These are phyloP conservation scores for Balanococcus diminutus DNA, from an alignment of 2,888 invertebrate genomes.

Conservation along the genomic window DNA sequence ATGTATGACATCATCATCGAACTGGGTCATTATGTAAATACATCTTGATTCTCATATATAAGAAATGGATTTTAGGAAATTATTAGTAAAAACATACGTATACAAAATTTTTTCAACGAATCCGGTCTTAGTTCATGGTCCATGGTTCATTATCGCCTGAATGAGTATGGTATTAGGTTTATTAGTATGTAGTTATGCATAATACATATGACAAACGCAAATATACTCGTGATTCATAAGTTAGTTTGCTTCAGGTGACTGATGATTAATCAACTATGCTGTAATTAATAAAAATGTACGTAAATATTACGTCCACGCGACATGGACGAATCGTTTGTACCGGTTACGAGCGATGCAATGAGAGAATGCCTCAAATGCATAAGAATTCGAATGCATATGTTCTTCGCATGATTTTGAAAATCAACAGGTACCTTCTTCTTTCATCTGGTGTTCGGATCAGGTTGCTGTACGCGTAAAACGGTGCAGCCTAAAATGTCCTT, in stretches of 20 bases:
- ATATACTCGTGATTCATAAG: neutral
- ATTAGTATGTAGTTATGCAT: too few relatives aligned
- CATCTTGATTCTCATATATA: neutral
- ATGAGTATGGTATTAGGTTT: too few relatives aligned
- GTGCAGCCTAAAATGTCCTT: constrained; percentile 6
- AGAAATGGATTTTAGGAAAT: neutral
- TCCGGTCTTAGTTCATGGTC: too few relatives aligned
- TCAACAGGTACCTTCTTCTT: neutral
- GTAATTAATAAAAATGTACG: neutral
- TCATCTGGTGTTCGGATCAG: constrained; percentile 2
- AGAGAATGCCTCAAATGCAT: neutral
- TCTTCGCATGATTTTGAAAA: neutral
- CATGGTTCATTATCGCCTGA: neutral
- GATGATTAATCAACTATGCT: neutral
- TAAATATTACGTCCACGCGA: neutral
- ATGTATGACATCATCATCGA: neutral
- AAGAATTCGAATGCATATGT: neutral
- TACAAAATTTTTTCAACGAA: neutral
- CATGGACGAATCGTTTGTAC: neutral
- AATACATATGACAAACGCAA: neutral
- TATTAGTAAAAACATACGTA: neutral
- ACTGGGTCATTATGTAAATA: neutral
- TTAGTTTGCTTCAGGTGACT: neutral
- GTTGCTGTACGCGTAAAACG: constrained; percentile 7
- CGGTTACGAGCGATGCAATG: neutral